Evolutionary conservation across 2,113 vertebrate genomes (phyloP), one percentile per base, ranked within the genome.

Genomic region (Hypocryptadius cinnamomeus): DNA sequence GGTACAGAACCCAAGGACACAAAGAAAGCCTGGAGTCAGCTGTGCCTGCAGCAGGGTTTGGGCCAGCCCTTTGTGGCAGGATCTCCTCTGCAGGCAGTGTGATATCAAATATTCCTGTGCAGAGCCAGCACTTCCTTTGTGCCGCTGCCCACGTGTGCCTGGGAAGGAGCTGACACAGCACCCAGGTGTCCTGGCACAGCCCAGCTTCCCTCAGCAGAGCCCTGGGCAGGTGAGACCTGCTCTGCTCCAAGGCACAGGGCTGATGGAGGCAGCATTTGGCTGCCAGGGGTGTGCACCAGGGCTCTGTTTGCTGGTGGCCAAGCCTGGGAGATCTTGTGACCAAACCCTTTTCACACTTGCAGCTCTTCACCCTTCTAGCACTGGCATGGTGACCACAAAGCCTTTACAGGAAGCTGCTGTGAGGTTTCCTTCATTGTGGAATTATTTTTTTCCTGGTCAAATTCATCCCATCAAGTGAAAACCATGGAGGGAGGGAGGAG

Each of bases 401-500:
- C 57, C 59, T 85, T 96, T 73, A 63, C n/a, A 68, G 71, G 72
- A 85, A 74, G 45, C 35, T 84, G n/a, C 51, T 39, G 3, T 20
- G 56, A 94, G 60, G 33, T 48, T 81, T 39, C 50, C 40, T 85
- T 88, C 72, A n/a, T 25, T 5, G 15, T 15, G 42, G 81, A 94
- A 50, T 68, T 7, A 73, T 90, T 90, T 93, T 92, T 93, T 64
- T 93, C 56, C 42, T 86, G 72, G 64, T 94, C 87, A 95, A 94
- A 64, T 87, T 53, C 69, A 63, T 72, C 24, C 72, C n/a, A 50
- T 59, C 74, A 40, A 71, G 60, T 69, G 66, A 78, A 74, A 90
- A 79, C 40, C 45, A 14, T 17, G 0, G 30, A 69, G 28, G 76
- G 37, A 92, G 54, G 83, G 57, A 74, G 28, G 25, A n/a, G 13